Evolutionary conservation across 2,797 vertebrate species (phyloP), one percentile per base, ranked within the genome.

Genomic region (Falco cherrug): DNA sequence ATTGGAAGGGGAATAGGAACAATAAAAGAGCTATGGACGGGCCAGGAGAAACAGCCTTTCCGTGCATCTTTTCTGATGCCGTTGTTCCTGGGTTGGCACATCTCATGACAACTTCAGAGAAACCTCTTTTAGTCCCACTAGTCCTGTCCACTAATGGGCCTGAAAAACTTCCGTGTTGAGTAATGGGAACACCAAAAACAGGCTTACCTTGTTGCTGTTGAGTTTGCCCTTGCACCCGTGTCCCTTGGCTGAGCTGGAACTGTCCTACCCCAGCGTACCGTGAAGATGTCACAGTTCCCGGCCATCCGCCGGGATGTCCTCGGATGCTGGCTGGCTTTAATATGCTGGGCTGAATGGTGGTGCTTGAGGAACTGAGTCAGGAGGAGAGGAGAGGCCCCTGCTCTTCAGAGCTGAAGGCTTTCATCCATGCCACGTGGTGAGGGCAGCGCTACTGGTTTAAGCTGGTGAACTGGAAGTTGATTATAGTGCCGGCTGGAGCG

Each of bases 171-270:
- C 28, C 0, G 1, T 41, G 50, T 29, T 41, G 48, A 69, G 19
- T n/a, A 33, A 41, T 4, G 21, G 25, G 11, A 56, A 13, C 5
- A 13, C 45, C 19, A 56, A 48, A 53, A 73, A 53, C 5, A 1
- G 41, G 16, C 35, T 67, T 24, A 3, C 7, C 3, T 28, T 47
- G 14, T 48, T 69, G 26, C 16, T 33, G 1, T 51, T 29, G 67
- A 13, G 18, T 63, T 78, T 47, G 7, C 20, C 4, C 2, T 39
- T 25, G 35, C 18, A 5, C 21, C 1, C 15, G 0, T 2, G 5
- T 37, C 56, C 45, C 14, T 41, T 7, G 24, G 78, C 37, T 79
- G 74, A 29, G 33, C 5, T 8, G 18, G 24, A 16, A 5, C 64
- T 24, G 9, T 6, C 6, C 0, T 43, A 4, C 22, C 47, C 35